Conservation (phyloP, 2,888 invertebrate genomes). For the Caenorhabditis sp. region DNA sequence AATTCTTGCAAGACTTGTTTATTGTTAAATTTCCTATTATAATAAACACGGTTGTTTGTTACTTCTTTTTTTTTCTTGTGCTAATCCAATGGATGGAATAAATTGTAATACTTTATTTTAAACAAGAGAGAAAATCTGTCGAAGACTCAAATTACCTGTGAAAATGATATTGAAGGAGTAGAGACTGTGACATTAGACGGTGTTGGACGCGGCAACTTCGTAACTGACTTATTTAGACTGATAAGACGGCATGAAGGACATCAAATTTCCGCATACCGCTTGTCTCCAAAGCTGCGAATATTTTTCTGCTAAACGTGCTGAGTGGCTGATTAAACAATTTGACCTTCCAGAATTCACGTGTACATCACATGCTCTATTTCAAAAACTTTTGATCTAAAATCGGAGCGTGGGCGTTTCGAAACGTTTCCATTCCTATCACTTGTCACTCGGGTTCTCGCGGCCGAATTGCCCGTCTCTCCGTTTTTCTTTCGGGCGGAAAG, state of each 20-base stretch:
- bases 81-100: conserved; percentile 37
- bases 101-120: conserved; percentile 31
- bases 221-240: too few relatives aligned
- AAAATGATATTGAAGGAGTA: too few relatives aligned
- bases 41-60: conserved; percentile 64
- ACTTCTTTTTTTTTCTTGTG: conserved; percentile 44
- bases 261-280: neutral
- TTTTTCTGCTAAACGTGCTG: too few relatives aligned
- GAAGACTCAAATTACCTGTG: neutral
- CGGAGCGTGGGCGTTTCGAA: neutral
- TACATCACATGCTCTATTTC: conserved; percentile 4
- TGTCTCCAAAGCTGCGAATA: too few relatives aligned
- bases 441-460: neutral
- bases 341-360: conserved; percentile 1
- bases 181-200: too few relatives aligned
- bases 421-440: conserved; percentile 11
- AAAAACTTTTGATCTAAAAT: conserved; percentile 17
- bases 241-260: neutral
- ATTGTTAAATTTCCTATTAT: conserved; percentile 61
- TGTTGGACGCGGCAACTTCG: too few relatives aligned
- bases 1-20: conserved; percentile 81
- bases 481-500: neutral
- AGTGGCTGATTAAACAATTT: too few relatives aligned
- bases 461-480: neutral
- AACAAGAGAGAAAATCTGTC: neutral